Evolutionary conservation across 1,140 invertebrate species (phyloP), one percentile per base, ranked within the genome.

Genomic region (Drosophila neocordata): DNA sequence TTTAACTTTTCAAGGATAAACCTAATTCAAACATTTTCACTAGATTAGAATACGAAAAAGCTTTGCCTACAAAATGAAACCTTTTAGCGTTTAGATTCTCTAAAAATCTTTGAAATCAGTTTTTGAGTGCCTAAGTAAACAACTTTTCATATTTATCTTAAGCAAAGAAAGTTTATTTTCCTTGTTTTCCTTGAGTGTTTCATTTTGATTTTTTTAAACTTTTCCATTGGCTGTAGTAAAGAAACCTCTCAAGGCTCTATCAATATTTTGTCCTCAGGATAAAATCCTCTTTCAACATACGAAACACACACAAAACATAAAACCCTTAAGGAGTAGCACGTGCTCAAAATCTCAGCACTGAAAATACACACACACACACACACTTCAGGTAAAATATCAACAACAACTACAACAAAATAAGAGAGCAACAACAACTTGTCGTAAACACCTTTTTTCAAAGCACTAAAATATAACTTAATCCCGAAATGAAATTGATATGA

Each of bases 391-490:
- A 31, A 60, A 18, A 20, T 56, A 65, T 51, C 48, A 27, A 51
- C 57, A 51, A 59, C 69, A 38, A 55, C 31, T 24, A 11, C 48
- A 69, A 51, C 41, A 48, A 48, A 4, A 44, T 24, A 44, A 15
- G 15, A 44, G 41, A 44, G 41, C 41, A 48, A 48, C 15, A 48
- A 48, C 20, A 69, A 79, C 79, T 71, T 73, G 65, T 68, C 62
- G 73, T 80, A 74, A 77, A 78, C 83, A 88, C 82, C 78, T 82
- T 75, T 75, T 60, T 78, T 70, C 48, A 68, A 53, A 88, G 78
- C 79, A 82, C 75, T 85, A 87, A 87, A 87, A 87, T 87, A 87
- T 88, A 88, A 78, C 81, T 85, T 87, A 85, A 85, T 85, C 81
- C 81, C 62, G 69, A 48, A 60, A 78, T 65, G 77, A 85, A 85